Percentiles rank a stretch among this genome's conserved stretches.
These are phyloP conservation scores for Procambarus virginalis DNA, from an alignment of 1,140 invertebrate genomes.

Conservation along the genomic window DNA sequence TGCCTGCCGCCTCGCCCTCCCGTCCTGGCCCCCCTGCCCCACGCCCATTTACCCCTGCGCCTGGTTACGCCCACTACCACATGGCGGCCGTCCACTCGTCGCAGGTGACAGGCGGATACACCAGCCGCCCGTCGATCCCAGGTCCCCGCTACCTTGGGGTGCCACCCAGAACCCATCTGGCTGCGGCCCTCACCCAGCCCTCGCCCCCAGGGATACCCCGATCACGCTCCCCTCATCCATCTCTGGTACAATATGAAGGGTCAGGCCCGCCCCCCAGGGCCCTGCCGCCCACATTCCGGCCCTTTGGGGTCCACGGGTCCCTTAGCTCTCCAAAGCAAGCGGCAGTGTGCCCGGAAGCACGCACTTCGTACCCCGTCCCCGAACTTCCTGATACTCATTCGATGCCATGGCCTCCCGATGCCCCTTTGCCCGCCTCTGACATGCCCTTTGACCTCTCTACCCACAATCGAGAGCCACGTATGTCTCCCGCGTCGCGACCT, in stretches of 20 bases:
- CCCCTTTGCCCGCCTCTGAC: conserved; percentile 53
- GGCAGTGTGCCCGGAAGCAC: conserved; percentile 68
- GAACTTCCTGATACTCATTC: conserved; percentile 54
- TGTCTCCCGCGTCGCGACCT: conserved; percentile 67
- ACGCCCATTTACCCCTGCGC: conserved; percentile 57
- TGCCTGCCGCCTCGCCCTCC: conserved; percentile 68
- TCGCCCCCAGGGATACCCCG: conserved; percentile 47
- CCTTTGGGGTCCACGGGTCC: conserved; percentile 47
- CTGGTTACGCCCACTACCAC: conserved; percentile 52
- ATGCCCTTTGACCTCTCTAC: conserved; percentile 69
- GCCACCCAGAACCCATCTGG: conserved; percentile 52
- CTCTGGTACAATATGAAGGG: conserved; percentile 38
- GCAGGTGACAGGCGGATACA: conserved; percentile 3
- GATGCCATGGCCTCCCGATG: conserved; percentile 47
- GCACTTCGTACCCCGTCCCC: conserved; percentile 38
- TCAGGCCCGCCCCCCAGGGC: conserved; percentile 37
- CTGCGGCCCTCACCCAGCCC: conserved; percentile 62
- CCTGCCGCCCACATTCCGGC: conserved; percentile 42
- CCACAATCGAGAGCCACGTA: conserved; percentile 66
- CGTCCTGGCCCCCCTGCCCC: conserved; percentile 61
- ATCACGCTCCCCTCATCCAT: conserved; percentile 54
- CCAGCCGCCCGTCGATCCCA: conserved; percentile 31
- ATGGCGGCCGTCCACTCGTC: conserved; percentile 29
- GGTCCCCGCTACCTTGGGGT: conserved; percentile 51
- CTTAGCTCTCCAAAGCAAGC: conserved; percentile 68